Conservation (phyloP, 2,888 invertebrate species). For the Chrysomela aeneicollis region DNA sequence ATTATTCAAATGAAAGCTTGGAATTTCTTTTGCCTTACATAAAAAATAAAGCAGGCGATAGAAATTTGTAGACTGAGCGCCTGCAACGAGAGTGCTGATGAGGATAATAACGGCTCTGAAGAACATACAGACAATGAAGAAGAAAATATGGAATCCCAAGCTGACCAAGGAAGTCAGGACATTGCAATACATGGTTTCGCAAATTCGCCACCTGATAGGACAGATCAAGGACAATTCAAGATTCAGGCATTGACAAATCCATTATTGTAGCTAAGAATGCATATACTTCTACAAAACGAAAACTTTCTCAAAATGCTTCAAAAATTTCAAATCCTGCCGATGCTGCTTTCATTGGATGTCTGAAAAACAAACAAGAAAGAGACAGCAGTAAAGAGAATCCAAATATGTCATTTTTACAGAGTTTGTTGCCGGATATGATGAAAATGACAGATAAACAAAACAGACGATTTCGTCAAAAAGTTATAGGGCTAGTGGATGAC, state of each 20-base stretch:
- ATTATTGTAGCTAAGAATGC: constrained; percentile 14
- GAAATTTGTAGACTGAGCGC: constrained; percentile 11
- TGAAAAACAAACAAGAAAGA: constrained; percentile 18
- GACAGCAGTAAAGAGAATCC: constrained; percentile 18
- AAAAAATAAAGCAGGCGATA: constrained; percentile 17
- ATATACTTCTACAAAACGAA: constrained; percentile 9
- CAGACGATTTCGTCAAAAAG: constrained; percentile 27
- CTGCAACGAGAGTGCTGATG: constrained; percentile 10
- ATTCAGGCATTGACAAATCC: too few relatives aligned
- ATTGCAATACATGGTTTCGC: constrained; percentile 4
- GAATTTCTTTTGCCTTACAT: constrained; percentile 26
- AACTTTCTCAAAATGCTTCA: constrained; percentile 15
- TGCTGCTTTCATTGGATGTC: constrained; percentile 18
- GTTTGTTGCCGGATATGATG: constrained; percentile 29
- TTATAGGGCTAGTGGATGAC: constrained; percentile 25
- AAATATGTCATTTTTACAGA: constrained; percentile 29
- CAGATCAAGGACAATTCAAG: too few relatives aligned
- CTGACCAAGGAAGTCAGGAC: constrained; percentile 12
- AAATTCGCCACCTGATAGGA: constrained; percentile 15
- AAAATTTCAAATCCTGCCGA: constrained; percentile 20
- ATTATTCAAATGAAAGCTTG: constrained; percentile 26
- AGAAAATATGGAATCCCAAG: constrained; percentile 9
- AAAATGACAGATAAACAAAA: constrained; percentile 33
- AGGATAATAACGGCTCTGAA: constrained; percentile 18
- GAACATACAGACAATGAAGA: constrained; percentile 10